Conservation (phyloP, 2,797 vertebrate genomes). For the Oryzias sinensis region DNA sequence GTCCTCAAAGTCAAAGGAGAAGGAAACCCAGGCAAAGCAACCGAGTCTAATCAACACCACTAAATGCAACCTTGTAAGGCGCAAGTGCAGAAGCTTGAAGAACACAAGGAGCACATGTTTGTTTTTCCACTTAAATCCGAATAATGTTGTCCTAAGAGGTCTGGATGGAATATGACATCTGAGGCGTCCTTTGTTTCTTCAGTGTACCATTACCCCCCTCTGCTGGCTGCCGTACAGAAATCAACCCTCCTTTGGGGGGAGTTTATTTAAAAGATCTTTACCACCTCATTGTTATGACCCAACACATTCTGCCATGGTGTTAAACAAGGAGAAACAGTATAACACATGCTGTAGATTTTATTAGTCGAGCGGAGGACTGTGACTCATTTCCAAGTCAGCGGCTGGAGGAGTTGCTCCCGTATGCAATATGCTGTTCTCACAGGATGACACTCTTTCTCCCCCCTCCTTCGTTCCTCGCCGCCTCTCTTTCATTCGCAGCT, state of each 20-base stretch:
- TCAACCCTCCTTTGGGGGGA: constrained; percentile 23
- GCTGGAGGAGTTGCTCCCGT: constrained; percentile 53
- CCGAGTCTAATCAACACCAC: constrained; percentile 50
- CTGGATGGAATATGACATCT: constrained; percentile 22
- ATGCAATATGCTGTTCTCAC: constrained; percentile 48
- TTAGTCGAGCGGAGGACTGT: constrained; percentile 53
- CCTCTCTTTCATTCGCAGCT: constrained; percentile 45
- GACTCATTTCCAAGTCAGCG: constrained; percentile 65
- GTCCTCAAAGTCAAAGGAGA: constrained; percentile 53
- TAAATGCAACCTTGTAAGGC: constrained; percentile 58
- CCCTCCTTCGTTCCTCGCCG: constrained; percentile 14
- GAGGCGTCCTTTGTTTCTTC: constrained; percentile 22
- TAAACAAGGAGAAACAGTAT: constrained; percentile 66
- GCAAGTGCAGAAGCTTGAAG: constrained; percentile 39
- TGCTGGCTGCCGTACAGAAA: constrained; percentile 50
- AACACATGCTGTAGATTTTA: constrained; percentile 65
- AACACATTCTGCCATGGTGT: constrained; percentile 63
- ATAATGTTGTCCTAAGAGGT: constrained; percentile 26
- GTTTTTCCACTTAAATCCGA: constrained; percentile 46
- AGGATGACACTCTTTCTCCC: constrained; percentile 26
- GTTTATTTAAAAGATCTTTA: constrained; percentile 62
- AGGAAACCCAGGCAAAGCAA: constrained; percentile 51
- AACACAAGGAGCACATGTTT: constrained; percentile 50
- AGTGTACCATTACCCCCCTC: constrained; percentile 71
- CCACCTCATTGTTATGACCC: constrained; percentile 68